Evolutionary conservation across 1,140 invertebrate genomes (phyloP).

Genomic region (Linepithema humile): DNA sequence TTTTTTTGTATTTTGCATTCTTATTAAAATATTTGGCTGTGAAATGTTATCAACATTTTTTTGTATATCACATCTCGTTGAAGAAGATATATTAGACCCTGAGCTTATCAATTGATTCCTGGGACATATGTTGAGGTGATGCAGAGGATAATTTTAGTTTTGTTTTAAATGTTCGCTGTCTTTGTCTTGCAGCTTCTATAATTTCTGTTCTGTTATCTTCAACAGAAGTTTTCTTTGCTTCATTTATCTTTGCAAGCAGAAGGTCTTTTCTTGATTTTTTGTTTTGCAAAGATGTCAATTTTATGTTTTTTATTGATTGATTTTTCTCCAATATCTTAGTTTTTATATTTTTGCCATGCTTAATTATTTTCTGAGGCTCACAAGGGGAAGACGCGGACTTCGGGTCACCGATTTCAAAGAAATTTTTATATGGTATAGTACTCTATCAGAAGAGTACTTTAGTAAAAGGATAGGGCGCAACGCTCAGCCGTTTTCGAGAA

Average conservation of each 20-base stretch:
- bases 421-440: no score
- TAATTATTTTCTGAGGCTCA: not conserved
- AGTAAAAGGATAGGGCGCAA: no score
- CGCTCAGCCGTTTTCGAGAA: no score
- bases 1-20: not conserved
- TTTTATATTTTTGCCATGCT: not conserved
- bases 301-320: not conserved
- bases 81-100: not conserved
- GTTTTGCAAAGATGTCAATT: not conserved
- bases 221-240: not conserved
- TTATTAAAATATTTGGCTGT: not conserved
- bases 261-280: not conserved
- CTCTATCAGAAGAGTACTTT: no score
- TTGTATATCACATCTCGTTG: not conserved
- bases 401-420: no score
- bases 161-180: not conserved
- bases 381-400: no score
- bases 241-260: not conserved
- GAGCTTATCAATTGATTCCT: not conserved
- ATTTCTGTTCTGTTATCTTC: not conserved
- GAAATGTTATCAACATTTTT: not conserved
- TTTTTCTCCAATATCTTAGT: not conserved
- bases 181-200: constrained; percentile 6
- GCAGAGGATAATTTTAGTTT: not conserved
- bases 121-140: not conserved